phyloP scores from a whole-genome alignment of 2,888 invertebrate genomes.

The Eumerus sabulonum region DNA sequence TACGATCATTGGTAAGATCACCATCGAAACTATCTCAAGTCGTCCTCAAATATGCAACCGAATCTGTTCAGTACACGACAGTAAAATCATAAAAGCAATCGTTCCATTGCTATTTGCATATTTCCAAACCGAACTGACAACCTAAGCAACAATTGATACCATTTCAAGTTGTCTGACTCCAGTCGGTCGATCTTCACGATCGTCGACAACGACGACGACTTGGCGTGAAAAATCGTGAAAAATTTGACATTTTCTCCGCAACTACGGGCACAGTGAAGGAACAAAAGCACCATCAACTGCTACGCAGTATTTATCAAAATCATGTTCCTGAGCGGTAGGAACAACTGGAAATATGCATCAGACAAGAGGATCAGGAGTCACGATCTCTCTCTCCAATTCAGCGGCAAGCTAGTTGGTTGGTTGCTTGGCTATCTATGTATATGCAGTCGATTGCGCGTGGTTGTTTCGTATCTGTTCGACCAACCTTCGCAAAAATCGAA shows the following conservation, averaged over 20 bases:
- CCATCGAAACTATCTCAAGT: constrained; percentile 53
- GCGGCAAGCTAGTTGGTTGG: constrained; percentile 23
- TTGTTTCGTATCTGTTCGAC: constrained; percentile 1
- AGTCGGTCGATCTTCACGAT: no score
- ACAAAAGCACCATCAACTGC: constrained; percentile 16
- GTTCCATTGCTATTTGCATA: constrained; percentile 65
- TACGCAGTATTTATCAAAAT: constrained; percentile 65
- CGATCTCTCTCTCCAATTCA: constrained; percentile 54
- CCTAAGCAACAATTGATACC: constrained; percentile 47
- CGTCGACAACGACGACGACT: constrained; percentile 4
- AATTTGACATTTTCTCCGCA: constrained; percentile 51
- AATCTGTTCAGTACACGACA: constrained; percentile 43
- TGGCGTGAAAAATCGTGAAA: constrained; percentile 55
- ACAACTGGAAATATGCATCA: constrained; percentile 21
- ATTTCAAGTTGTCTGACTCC: constrained; percentile 22
- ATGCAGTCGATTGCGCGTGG: background rate
- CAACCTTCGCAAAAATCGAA: constrained; percentile 18
- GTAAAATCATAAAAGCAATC: constrained; percentile 54
- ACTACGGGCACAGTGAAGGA: no score
- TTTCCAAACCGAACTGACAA: constrained; percentile 25
- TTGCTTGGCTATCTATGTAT: background rate
- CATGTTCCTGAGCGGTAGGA: constrained; percentile 36
- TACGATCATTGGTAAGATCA: constrained; percentile 56
- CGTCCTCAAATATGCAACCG: constrained; percentile 22
- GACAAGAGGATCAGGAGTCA: constrained; percentile 56